These are phyloP conservation scores for Tricholaema leucomelas DNA, from an alignment of 2,113 vertebrate genomes.

Conservation along the genomic window DNA sequence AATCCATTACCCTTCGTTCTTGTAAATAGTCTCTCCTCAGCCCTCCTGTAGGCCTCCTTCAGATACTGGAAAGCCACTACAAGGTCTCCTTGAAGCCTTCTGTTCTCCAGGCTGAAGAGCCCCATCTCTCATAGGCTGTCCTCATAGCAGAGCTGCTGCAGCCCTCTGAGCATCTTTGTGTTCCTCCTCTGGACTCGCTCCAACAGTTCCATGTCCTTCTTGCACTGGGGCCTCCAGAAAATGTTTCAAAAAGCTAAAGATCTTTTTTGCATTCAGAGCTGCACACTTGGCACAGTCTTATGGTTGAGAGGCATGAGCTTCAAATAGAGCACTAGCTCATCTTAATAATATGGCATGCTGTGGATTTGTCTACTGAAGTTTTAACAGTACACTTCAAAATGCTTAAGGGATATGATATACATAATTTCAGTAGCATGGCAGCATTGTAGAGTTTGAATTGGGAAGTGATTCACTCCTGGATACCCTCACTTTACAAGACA, in stretches of 20 bases:
- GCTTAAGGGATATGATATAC: neutral
- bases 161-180: no score
- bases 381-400: neutral
- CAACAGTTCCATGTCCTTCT: no score
- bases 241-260: neutral
- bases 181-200: no score
- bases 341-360: neutral
- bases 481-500: neutral
- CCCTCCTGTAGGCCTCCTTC: no score
- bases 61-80: no score
- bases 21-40: no score
- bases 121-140: no score
- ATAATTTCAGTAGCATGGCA: neutral
- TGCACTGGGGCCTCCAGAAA: no score
- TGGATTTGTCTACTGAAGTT: conserved; percentile 3
- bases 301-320: neutral
- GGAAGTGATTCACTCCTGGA: neutral
- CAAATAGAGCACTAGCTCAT: neutral
- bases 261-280: neutral
- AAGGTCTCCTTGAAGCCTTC: no score
- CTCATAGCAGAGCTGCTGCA: no score
- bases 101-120: no score
- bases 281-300: neutral
- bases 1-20: no score
- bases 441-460: neutral